Evolutionary conservation across 2,888 invertebrate species (phyloP), one percentile per base, ranked within the genome.

Genomic region (Sesia bembeciformis): DNA sequence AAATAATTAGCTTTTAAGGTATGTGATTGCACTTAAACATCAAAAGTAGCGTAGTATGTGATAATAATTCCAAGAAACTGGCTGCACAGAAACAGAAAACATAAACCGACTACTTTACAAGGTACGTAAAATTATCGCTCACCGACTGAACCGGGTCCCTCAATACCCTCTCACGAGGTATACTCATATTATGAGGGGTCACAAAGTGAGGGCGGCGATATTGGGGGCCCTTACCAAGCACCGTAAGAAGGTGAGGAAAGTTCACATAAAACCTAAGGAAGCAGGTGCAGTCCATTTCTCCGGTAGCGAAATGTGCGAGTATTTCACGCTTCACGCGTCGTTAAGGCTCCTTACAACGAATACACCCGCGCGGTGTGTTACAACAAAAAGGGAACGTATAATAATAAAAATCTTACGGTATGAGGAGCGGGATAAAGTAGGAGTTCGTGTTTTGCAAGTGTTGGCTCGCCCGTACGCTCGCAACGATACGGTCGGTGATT

Each of bases 251-350:
- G 87, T 87, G 86, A 84, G 84, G 81, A 81, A 85, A 87, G 77
- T 84, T 82, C 84, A 78, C 88, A 86, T 88, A 88, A 88, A 88
- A 86, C 85, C 77, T 85, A 83, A 85, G 84, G 87, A 87, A 84
- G 82, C 88, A 88, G 87, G 87, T 88, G 86, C 86, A 86, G 86
- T 84, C 85, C 86, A 87, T 88, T 87, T 84, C 75, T 73, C 76
- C 76, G 82, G 84, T 74, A 76, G 77, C 83, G 72, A 81, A 87
- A 87, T 82, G 86, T 80, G 73, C 71, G 76, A 79, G 85, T 87
- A 86, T 87, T 87, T 89, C 81, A 88, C 86, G 81, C 80, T 77
- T 79, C 78, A 74, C 76, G 81, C 78, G 76, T 83, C 83, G 80
- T 85, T 86, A 82, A 79, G 66, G 68, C 75, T 70, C 73, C 76